A percentile compares a stretch with the other conserved stretches of the same genome.
Conservation (phyloP, 2,797 vertebrate genomes). For the Poecilia picta region DNA sequence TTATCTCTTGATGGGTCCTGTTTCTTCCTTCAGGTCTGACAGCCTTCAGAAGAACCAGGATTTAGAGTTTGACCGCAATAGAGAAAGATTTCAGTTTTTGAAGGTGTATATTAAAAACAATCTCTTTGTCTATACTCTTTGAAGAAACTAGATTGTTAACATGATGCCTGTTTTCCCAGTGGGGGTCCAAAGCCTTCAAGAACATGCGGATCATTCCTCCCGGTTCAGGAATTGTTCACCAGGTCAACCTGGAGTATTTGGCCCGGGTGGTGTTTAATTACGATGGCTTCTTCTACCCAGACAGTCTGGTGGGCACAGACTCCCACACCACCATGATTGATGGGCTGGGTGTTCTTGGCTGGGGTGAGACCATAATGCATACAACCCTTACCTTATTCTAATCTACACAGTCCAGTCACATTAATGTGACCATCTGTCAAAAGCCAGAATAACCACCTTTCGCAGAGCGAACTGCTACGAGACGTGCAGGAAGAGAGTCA, state of each 20-base stretch:
- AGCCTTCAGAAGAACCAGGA: slow-evolving; percentile 98
- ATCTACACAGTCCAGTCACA: no score
- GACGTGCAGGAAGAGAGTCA: no score
- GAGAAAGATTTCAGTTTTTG: slow-evolving; percentile 96
- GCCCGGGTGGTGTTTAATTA: slow-evolving; percentile 93
- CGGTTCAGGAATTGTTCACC: slow-evolving; percentile 96
- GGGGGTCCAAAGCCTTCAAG: slow-evolving; percentile 96
- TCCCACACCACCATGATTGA: slow-evolving; percentile 99
- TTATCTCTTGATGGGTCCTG: neutral
- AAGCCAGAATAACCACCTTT: no score
- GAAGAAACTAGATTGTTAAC: neutral
- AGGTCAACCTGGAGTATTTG: slow-evolving; percentile 97
- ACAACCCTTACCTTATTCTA: neutral
- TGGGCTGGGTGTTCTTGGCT: slow-evolving; percentile 94
- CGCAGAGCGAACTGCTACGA: no score
- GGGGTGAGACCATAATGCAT: slow-evolving; percentile 83
- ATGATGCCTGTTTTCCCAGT: slow-evolving; percentile 74
- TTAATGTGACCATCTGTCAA: no score
- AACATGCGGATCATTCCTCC: slow-evolving; percentile 98
- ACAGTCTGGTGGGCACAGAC: slow-evolving; percentile 97
- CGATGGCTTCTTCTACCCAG: slow-evolving; percentile 91
- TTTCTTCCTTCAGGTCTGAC: slow-evolving; percentile 81
- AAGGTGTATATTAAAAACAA: slow-evolving; percentile 80
- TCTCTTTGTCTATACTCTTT: fast-evolving
- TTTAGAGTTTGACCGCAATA: slow-evolving; percentile 97